Evolutionary conservation across 2,797 vertebrate genomes (phyloP).

Genomic region (Labeo calbasu): DNA sequence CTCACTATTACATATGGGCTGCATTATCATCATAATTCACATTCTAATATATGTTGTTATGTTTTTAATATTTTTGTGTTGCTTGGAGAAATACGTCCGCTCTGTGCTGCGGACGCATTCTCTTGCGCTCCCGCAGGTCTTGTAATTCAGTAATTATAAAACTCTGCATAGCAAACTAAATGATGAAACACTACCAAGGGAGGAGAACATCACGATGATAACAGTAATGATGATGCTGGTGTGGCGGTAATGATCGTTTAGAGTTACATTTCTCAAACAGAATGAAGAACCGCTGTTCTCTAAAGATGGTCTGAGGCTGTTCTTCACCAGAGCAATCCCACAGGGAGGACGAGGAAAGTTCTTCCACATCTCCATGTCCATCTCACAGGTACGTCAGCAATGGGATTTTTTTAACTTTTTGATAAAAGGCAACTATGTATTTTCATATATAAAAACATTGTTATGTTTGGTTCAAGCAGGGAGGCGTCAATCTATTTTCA

Average conservation of each 20-base stretch:
- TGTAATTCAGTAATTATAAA: slow-evolving; percentile 40
- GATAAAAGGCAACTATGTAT: neutral
- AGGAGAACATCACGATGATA: neutral
- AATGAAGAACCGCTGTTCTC: slow-evolving; percentile 93
- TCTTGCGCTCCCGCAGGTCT: neutral
- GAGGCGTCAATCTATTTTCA: too few species aligned
- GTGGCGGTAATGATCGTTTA: neutral
- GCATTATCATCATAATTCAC: slow-evolving; percentile 41
- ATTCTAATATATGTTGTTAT: slow-evolving; percentile 21
- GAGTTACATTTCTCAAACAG: slow-evolving; percentile 69
- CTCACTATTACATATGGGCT: slow-evolving; percentile 4
- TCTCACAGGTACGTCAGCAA: slow-evolving; percentile 84
- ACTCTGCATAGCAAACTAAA: neutral
- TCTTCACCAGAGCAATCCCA: slow-evolving; percentile 91
- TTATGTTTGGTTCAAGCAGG: neutral
- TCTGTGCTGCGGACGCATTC: neutral
- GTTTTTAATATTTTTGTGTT: slow-evolving; percentile 1
- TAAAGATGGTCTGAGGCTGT: slow-evolving; percentile 88
- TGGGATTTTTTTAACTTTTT: neutral
- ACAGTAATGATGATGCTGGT: slow-evolving; percentile 17
- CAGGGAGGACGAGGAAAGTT: slow-evolving; percentile 93
- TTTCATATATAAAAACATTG: neutral
- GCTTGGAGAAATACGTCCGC: neutral
- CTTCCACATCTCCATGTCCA: slow-evolving; percentile 93
- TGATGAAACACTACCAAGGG: neutral